phyloP scores from a whole-genome alignment of 2,888 invertebrate species.

The Galeruca laticollis region DNA sequence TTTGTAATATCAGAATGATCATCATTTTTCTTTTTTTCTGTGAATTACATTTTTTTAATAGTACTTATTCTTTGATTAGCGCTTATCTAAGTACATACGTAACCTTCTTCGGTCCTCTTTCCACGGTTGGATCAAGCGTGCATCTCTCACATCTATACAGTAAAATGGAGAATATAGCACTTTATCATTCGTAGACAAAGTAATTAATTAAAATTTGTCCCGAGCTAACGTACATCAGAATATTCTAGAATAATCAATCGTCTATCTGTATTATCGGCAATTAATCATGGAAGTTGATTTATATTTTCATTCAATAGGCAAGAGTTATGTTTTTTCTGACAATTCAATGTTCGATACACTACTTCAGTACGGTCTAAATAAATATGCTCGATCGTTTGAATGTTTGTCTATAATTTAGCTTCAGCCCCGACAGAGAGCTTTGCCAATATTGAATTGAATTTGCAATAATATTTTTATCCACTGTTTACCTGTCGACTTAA shows the following conservation, averaged over 20 bases:
- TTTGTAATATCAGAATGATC: no score
- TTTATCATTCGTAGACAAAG: no score
- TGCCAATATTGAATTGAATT: not conserved
- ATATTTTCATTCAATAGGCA: not conserved
- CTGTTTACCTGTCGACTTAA: not conserved
- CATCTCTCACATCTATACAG: no score
- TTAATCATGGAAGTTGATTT: not conserved
- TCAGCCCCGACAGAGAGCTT: not conserved
- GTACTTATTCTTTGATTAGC: no score
- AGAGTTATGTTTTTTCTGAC: not conserved
- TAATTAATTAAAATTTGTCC: no score
- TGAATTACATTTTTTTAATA: no score
- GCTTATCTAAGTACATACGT: no score
- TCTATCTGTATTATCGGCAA: not conserved
- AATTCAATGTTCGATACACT: not conserved
- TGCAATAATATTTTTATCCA: not conserved
- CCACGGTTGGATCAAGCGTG: no score
- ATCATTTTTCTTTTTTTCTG: no score
- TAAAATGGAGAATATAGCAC: no score
- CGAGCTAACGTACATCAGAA: not conserved
- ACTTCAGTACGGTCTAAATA: not conserved
- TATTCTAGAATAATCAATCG: not conserved
- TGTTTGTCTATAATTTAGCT: slow-evolving; percentile 6
- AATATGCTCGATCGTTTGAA: not conserved
- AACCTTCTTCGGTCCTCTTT: no score